phyloP scores from a whole-genome alignment of 2,888 invertebrate genomes.

The Drosophila nr. fundita region DNA sequence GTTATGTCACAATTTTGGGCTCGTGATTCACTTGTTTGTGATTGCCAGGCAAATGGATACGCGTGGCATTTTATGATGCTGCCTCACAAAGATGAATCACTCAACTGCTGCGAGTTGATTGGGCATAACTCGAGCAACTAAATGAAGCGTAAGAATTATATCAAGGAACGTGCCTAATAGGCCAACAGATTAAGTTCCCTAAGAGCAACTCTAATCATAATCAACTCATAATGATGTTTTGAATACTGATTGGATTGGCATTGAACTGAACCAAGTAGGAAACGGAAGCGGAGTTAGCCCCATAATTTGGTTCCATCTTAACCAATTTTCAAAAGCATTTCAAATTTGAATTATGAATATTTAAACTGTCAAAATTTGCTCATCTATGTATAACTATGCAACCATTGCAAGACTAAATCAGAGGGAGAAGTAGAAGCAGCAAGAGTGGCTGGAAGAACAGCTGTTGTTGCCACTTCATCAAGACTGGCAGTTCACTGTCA shows the following conservation, averaged over 20 bases:
- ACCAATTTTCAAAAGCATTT: background rate
- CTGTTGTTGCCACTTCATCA: constrained; percentile 6
- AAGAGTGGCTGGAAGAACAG: background rate
- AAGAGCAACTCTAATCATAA: background rate
- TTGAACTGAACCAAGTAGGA: background rate
- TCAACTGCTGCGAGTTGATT: background rate
- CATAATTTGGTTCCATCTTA: background rate
- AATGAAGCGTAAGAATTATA: background rate
- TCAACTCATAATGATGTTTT: background rate
- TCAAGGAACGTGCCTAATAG: background rate
- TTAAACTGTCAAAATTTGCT: background rate
- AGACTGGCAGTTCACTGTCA: constrained; percentile 21
- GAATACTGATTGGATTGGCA: background rate
- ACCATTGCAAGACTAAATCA: background rate
- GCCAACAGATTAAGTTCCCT: background rate
- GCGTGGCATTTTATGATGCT: constrained; percentile 21
- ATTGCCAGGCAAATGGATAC: background rate
- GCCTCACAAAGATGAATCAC: constrained; percentile 15
- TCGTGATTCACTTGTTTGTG: constrained; percentile 34
- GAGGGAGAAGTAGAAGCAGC: background rate
- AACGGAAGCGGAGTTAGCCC: accelerated
- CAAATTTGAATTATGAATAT: background rate
- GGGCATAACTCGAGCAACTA: background rate
- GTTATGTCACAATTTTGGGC: constrained; percentile 29
- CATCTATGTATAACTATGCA: background rate